Evolutionary conservation across 2,113 vertebrate species (phyloP).

Genomic region (Halcyon malimbica): DNA sequence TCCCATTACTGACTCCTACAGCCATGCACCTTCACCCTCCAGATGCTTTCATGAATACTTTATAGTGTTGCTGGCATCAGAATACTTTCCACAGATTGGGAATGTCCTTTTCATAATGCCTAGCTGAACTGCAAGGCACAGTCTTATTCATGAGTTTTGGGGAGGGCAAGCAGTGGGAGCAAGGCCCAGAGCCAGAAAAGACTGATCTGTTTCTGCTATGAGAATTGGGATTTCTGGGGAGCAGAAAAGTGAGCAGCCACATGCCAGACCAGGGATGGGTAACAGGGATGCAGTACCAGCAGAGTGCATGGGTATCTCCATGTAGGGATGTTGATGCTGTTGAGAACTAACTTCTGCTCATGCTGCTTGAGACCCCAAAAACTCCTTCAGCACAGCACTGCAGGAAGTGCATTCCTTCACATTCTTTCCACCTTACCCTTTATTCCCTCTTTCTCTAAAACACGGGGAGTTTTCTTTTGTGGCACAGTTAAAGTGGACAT

Average conservation of each 20-base stretch:
- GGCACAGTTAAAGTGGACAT: background rate
- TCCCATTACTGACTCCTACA: background rate
- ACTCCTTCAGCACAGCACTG: background rate
- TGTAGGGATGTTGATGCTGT: background rate
- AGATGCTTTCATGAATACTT: background rate
- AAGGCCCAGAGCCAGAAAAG: background rate
- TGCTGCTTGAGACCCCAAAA: rapidly evolving
- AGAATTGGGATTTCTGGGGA: background rate
- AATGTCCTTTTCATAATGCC: background rate
- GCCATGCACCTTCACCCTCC: background rate
- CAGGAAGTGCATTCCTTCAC: background rate
- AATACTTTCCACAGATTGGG: background rate
- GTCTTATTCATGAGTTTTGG: background rate
- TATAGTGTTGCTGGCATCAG: background rate
- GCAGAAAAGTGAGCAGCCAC: background rate
- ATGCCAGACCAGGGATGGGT: background rate
- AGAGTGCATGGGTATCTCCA: background rate
- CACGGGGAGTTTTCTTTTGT: background rate
- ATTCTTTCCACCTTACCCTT: background rate
- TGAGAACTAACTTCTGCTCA: background rate
- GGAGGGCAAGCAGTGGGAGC: background rate
- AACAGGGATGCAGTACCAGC: background rate
- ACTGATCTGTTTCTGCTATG: background rate
- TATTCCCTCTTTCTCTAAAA: background rate
- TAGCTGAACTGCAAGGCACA: background rate